Base-by-base conservation (phyloP, 2,113 vertebrate genomes). In the Eretmochelys imbricata region DNA sequence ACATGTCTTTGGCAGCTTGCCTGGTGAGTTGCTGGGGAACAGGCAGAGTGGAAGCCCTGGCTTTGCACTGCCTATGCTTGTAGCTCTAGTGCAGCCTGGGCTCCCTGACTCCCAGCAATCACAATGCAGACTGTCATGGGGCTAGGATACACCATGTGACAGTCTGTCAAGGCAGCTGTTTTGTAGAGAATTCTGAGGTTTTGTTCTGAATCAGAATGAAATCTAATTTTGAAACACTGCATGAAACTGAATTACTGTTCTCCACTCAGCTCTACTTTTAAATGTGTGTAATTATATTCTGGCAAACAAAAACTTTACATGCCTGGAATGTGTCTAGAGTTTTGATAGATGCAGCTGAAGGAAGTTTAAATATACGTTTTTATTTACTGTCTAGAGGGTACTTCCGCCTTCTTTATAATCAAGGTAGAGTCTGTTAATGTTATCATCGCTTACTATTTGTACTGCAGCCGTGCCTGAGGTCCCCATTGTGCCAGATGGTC, bases 321-420 rank as follows among this genome's bases (percentile, higher is more conserved):
- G 0, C 0, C 0, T 46, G 4, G 13, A 3, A 2, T 55, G 42
- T 3, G 25, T 1, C 4, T 85, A 78, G 6, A 82, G 54, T 51
- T 75, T 85, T 51, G 27, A 19, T 3, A 48, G 46, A 55, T 22
- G 4, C 42, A 0, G n/a, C 35, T 38, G 62, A 79, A 79, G 19
- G 19, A 72, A 72, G n/a, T 72, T 38, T 49, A 35, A 12, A 90
- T 7, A 1, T 35, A 6, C 3, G 10, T 50, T 27, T 50, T 82
- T 1, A 11, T 59, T 90, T 90, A 59, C 24, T 76, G 1, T 55
- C 13, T n/a, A 25, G 75, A 0, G 46, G 25, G 79, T 75, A 2
- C 5, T 90, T 90, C 46, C 2, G 35, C 78, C 1, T 69, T 82
- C 50, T 38, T 4, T 19, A 29, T 53, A 9, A 5, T 62, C 10